Evolutionary conservation across 2,797 vertebrate species (phyloP), one percentile per base, ranked within the genome.

Genomic region (Smutsia temminckii): DNA sequence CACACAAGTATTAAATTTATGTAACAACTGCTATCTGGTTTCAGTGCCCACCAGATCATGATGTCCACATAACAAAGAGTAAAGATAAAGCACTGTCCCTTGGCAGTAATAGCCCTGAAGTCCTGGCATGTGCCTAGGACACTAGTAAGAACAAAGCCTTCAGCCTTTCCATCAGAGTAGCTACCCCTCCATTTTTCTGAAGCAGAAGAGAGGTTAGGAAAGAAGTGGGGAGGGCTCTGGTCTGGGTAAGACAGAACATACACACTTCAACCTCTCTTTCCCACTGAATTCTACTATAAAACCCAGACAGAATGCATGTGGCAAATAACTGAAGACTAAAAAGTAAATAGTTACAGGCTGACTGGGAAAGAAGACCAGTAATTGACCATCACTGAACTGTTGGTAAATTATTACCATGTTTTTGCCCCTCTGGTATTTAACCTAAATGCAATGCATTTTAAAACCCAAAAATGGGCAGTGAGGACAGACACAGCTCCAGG

Each of bases 321-420:
- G 5, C 29, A 81, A 72, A 17, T 87, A 55, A 66, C 32, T 81
- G 80, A 93, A 71, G 40, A 64, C 11, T 83, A 63, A 51, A 90
- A 61, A 42, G 66, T 79, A 32, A 94, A 75, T 1, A 78, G 59
- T 34, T 55, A 71, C 27, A 81, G n/a, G 29, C 21, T 53, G 17
- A 63, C 1, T 69, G 51, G 51, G 57, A 96, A 91, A 88, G 72
- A 53, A 37, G 53, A 94, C 34, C 13, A 63, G 59, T 72, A 90
- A 49, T 59, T 57, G 32, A 71, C 6, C 25, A 86, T 63, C 20
- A 18, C 0, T n/a, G 32, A 79, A 89, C n/a, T 32, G 21, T 10
- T 85, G 42, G 20, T 68, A 91, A 64, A 42, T 90, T 69, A 42
- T 8, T 8, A 5, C 42, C 37, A 49, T 78, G 42, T 42, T 25